These are phyloP conservation scores for Thymallus thymallus DNA, from an alignment of 2,113 vertebrate species.

Conservation along the genomic window DNA sequence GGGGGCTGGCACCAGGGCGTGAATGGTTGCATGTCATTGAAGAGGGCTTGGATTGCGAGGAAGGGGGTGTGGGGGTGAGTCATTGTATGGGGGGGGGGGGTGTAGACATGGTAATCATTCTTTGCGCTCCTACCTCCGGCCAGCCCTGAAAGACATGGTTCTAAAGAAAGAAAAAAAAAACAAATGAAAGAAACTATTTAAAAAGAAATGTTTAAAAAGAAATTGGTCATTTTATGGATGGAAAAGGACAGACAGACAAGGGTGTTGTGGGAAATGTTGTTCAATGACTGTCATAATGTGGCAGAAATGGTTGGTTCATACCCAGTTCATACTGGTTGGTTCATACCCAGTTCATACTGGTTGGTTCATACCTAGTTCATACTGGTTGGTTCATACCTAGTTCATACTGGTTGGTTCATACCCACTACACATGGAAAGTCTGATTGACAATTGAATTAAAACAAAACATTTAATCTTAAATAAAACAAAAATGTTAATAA, in stretches of 20 bases:
- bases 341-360: too few species aligned
- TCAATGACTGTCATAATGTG: too few species aligned
- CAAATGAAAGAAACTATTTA: slow-evolving; percentile 51
- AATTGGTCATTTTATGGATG: slow-evolving; percentile 43
- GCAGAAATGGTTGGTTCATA: too few species aligned
- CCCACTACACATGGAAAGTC: too few species aligned
- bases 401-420: too few species aligned
- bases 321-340: too few species aligned
- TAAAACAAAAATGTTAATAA: too few species aligned
- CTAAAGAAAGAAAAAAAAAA: slow-evolving; percentile 36
- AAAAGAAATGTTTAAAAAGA: slow-evolving; percentile 53
- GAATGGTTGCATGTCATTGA: slow-evolving; percentile 23
- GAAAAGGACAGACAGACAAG: background rate
- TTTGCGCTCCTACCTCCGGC: slow-evolving; percentile 70
- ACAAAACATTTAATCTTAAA: too few species aligned
- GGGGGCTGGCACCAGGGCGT: background rate
- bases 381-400: too few species aligned
- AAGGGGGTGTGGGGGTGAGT: slow-evolving; percentile 35
- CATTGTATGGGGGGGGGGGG: slow-evolving; percentile 29
- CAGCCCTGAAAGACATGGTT: slow-evolving; percentile 76
- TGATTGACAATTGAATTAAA: too few species aligned
- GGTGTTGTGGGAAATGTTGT: slow-evolving; percentile 24
- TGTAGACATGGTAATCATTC: slow-evolving; percentile 55
- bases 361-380: too few species aligned
- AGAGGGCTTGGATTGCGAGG: slow-evolving; percentile 40